Conservation (phyloP, 2,113 vertebrate genomes). For the Danio rerio region DNA sequence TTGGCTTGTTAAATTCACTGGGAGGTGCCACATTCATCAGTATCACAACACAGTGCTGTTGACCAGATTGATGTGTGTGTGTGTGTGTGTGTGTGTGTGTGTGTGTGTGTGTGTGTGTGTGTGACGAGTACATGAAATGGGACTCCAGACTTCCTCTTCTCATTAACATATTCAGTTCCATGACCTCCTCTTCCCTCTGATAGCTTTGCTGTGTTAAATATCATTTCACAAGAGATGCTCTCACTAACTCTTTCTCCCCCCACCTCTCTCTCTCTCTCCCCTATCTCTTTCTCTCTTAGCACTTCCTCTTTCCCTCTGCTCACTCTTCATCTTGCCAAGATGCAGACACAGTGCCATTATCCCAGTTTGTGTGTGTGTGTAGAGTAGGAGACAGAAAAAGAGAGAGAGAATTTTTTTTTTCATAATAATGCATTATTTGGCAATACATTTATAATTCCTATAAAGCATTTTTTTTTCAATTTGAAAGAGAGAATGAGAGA, state of each 20-base stretch:
- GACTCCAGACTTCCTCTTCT: constrained; percentile 55
- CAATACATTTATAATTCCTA: too few species aligned
- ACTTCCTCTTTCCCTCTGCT: neutral
- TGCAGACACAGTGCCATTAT: constrained; percentile 43
- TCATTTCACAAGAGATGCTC: constrained; percentile 27
- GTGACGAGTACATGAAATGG: neutral
- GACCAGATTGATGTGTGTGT: too few species aligned
- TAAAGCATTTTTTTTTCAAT: too few species aligned
- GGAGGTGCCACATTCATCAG: too few species aligned
- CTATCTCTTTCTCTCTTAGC: constrained; percentile 25
- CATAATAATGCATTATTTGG: too few species aligned
- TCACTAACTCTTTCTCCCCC: neutral
- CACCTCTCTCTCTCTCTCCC: neutral
- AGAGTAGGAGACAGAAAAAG: constrained; percentile 31
- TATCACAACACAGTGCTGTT: too few species aligned
- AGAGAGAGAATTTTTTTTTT: too few species aligned
- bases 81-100: too few species aligned
- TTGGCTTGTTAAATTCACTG: too few species aligned
- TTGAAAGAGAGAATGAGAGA: too few species aligned
- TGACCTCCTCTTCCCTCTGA: constrained; percentile 34
- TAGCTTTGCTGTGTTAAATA: constrained; percentile 46
- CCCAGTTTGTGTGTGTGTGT: constrained; percentile 30
- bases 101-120: too few species aligned
- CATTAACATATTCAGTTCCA: constrained; percentile 23
- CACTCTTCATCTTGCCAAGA: constrained; percentile 32